Evolutionary conservation across 2,797 vertebrate species (phyloP).

Genomic region (Eremophila alpestris): DNA sequence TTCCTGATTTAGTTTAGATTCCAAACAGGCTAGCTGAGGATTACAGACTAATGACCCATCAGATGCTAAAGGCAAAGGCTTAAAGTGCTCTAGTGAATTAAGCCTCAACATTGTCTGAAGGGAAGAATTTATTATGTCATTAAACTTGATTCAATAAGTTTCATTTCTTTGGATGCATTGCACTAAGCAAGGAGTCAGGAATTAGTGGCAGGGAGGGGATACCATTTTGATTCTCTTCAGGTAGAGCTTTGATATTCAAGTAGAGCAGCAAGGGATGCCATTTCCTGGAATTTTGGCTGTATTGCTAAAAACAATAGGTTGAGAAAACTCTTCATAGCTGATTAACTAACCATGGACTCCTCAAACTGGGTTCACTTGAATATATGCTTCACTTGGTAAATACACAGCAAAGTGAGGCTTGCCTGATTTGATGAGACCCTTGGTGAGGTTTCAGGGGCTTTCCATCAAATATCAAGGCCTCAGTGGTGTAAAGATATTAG

Average conservation of each 20-base stretch:
- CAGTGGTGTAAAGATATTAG: conserved; percentile 65
- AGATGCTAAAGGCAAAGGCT: conserved; percentile 80
- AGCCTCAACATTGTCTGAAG: conserved; percentile 76
- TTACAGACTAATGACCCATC: conserved; percentile 84
- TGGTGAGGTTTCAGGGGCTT: conserved; percentile 64
- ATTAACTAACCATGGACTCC: conserved; percentile 44
- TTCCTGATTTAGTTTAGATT: conserved; percentile 80
- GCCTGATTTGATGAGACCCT: conserved; percentile 68
- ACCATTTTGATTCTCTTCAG: conserved; percentile 59
- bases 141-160: conserved; percentile 81
- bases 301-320: conserved; percentile 51
- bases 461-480: conserved; percentile 64
- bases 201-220: conserved; percentile 44
- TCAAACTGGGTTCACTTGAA: conserved; percentile 48
- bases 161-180: conserved; percentile 71
- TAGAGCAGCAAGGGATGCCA: background rate
- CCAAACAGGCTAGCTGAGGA: conserved; percentile 73
- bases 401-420: conserved; percentile 61
- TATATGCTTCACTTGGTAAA: conserved; percentile 72
- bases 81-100: conserved; percentile 81
- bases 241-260: conserved; percentile 35
- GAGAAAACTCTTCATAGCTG: conserved; percentile 56
- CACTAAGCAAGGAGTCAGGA: conserved; percentile 53
- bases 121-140: conserved; percentile 81
- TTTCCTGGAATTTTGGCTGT: conserved; percentile 45